Base-by-base conservation (phyloP, 2,113 vertebrate genomes). In the Hemiprocne comata region DNA sequence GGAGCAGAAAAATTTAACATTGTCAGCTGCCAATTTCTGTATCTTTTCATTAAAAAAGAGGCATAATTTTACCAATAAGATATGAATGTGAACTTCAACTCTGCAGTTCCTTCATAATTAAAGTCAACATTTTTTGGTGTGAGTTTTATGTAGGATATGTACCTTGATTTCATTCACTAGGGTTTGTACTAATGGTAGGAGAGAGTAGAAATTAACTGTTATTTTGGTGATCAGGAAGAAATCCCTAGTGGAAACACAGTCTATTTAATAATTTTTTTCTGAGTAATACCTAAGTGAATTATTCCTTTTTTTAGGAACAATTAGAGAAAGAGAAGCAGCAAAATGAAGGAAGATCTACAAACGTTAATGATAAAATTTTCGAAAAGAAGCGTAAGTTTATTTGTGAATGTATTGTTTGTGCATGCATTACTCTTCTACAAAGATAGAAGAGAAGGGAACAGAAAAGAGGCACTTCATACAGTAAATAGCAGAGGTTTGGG, bases 251-350 rank as follows among this genome's bases (percentile, higher is more conserved):
- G 25, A 69, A 94, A 57, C 24, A 48, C 2, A 28, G 7, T 62
- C 14, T 72, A 7, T 31, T 46, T 26, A 2, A 23, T 44, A 20
- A 2, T 28, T 81, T 76, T 6, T 62, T 57, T 29, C 70, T 80
- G 31, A 85, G 18, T 62, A 70, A 38, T 48, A 48, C 6, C 29
- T 79, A 46, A 91, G 28, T 57, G 83, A 69, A 79, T 62, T 50
- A 19, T 97, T 95, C 5, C 7, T 96, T 90, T 50, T 73, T 89
- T 94, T 70, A 99, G 98, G 98, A 99, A 81, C 98, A 98, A 50
- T 87, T 99, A 84, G 98, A 98, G 94, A 98, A 98, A 91, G 98
- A 98, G 87, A 98, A 98, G 83, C 98, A 98, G 48, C 98, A 98
- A 95, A 98, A 79, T 57, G 98, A 98, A 74, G 97, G 97, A 70